Conservation (phyloP, 2,113 vertebrate genomes). For the Boleophthalmus pectinirostris region DNA sequence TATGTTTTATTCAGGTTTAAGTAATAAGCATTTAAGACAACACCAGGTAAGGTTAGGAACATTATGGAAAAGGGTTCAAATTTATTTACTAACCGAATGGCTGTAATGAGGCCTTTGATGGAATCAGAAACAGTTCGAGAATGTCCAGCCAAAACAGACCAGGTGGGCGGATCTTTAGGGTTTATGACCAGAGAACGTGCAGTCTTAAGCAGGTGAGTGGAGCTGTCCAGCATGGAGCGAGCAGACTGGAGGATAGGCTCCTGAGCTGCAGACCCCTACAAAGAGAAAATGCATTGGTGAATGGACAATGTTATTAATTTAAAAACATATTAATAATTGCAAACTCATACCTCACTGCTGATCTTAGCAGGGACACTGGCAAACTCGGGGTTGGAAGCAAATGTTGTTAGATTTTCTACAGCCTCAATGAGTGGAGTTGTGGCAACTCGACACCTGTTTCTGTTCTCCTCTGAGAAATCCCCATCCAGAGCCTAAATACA, state of each 20-base stretch:
- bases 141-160: constrained; percentile 94
- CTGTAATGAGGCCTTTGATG: constrained; percentile 97
- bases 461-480: constrained; percentile 97
- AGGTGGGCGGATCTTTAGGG: constrained; percentile 95
- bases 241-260: constrained; percentile 92
- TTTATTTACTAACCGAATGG: constrained; percentile 86
- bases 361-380: constrained; percentile 95
- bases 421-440: constrained; percentile 92
- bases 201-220: constrained; percentile 88
- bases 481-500: constrained; percentile 88
- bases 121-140: constrained; percentile 97
- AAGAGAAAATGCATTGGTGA: neutral
- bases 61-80: too few species aligned
- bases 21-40: too few species aligned
- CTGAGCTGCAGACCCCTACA: constrained; percentile 89
- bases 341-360: constrained; percentile 84
- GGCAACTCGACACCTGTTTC: constrained; percentile 88
- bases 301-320: neutral
- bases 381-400: constrained; percentile 97
- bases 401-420: constrained; percentile 93
- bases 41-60: too few species aligned
- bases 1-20: too few species aligned
- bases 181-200: constrained; percentile 94
- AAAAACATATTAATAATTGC: neutral
- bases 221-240: constrained; percentile 94